Conservation (phyloP, 2,113 vertebrate genomes). For the Ancistrus triradiatus region DNA sequence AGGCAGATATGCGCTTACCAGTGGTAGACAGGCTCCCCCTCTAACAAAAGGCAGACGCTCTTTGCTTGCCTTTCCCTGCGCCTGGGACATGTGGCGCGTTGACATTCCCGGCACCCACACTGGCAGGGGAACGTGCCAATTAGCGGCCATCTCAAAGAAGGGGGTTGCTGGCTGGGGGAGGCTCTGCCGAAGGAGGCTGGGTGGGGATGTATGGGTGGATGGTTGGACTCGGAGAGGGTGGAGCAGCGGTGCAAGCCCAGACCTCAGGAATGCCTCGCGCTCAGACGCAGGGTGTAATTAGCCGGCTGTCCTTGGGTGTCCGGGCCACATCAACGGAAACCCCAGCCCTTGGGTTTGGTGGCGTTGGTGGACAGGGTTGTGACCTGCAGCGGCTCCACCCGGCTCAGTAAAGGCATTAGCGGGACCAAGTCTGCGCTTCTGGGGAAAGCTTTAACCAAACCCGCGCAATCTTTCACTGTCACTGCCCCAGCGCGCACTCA, state of each 20-base stretch:
- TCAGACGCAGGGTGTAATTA: slow-evolving; percentile 75
- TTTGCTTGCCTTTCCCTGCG: slow-evolving; percentile 53
- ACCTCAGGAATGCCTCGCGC: slow-evolving; percentile 76
- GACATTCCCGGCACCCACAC: slow-evolving; percentile 77
- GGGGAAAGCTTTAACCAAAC: slow-evolving; percentile 5
- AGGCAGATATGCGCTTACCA: slow-evolving; percentile 24
- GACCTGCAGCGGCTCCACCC: slow-evolving; percentile 56
- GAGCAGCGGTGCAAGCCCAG: slow-evolving; percentile 65
- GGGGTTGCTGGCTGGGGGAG: slow-evolving; percentile 42
- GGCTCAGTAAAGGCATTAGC: slow-evolving; percentile 13
- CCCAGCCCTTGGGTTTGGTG: slow-evolving; percentile 62
- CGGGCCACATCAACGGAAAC: slow-evolving; percentile 73
- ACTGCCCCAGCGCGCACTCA: slow-evolving; percentile 28
- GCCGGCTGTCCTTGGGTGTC: slow-evolving; percentile 68
- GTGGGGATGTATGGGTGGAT: slow-evolving; percentile 53
- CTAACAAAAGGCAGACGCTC: slow-evolving; percentile 46
- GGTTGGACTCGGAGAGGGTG: slow-evolving; percentile 49
- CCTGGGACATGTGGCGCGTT: slow-evolving; percentile 63
- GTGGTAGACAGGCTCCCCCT: slow-evolving; percentile 30
- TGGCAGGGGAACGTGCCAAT: slow-evolving; percentile 77
- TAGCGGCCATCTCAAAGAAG: slow-evolving; percentile 69
- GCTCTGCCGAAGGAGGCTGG: slow-evolving; percentile 34
- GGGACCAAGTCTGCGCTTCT: not conserved
- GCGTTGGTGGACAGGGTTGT: slow-evolving; percentile 53
- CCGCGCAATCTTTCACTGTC: slow-evolving; percentile 14